Evolutionary conservation across 2,888 invertebrate species (phyloP).

Genomic region (Phyllotreta cruciferae): DNA sequence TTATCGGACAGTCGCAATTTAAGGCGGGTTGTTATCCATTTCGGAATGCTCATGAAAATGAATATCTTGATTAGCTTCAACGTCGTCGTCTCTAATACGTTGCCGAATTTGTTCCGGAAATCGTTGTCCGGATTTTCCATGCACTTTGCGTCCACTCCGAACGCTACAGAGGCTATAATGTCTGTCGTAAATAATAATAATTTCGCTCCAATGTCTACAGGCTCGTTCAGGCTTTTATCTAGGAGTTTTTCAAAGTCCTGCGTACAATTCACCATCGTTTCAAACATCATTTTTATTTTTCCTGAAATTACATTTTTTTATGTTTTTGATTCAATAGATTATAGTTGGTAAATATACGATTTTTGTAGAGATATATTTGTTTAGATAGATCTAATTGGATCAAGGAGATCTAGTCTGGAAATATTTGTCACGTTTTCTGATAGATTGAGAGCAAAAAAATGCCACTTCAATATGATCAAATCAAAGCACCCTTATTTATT

Average conservation of each 20-base stretch:
- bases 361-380: no score
- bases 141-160: constrained; percentile 5
- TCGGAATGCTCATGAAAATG: constrained; percentile 27
- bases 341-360: no score
- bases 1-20: constrained; percentile 41
- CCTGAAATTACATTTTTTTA: constrained; percentile 61
- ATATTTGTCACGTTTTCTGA: no score
- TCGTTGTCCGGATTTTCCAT: constrained; percentile 15
- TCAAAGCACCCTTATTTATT: no score
- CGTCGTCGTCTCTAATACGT: background rate
- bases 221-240: constrained; percentile 1
- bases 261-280: constrained; percentile 61
- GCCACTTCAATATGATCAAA: no score
- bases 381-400: no score
- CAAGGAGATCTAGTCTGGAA: no score
- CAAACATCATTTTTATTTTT: constrained; percentile 70
- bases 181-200: constrained; percentile 10
- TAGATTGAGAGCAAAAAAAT: no score
- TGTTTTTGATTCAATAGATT: no score
- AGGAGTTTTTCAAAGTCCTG: constrained; percentile 17
- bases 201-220: constrained; percentile 1
- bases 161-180: constrained; percentile 12
- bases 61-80: background rate
- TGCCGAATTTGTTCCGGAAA: constrained; percentile 4
- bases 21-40: constrained; percentile 36